A percentile compares a stretch with the other conserved stretches of the same genome.
phyloP scores from a whole-genome alignment of 2,797 vertebrate genomes.

The Epinephelus awoara region DNA sequence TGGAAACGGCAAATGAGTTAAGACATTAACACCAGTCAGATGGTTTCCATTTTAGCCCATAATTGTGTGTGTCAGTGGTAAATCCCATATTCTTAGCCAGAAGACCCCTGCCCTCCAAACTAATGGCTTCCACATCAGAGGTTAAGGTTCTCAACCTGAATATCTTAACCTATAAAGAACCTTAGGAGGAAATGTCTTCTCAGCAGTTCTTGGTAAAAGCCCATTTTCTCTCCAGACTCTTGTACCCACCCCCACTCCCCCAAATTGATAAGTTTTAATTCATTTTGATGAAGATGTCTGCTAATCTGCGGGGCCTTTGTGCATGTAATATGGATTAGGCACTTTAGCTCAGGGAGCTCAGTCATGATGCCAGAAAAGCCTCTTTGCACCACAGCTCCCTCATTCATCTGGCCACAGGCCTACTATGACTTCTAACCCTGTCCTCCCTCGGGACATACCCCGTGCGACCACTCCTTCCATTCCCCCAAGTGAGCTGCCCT shows the following conservation, averaged over 20 bases:
- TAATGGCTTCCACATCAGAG: conserved; percentile 81
- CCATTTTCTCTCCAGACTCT: conserved; percentile 59
- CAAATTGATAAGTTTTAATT: conserved; percentile 77
- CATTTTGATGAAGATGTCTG: conserved; percentile 79
- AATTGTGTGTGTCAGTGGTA: conserved; percentile 69
- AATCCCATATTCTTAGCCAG: conserved; percentile 76
- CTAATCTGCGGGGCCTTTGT: conserved; percentile 81
- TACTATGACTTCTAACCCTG: conserved; percentile 79
- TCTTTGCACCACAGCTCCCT: conserved; percentile 76
- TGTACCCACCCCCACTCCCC: conserved; percentile 7
- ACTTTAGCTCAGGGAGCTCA: conserved; percentile 81
- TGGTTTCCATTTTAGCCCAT: conserved; percentile 80
- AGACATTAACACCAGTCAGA: conserved; percentile 78
- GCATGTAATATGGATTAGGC: conserved; percentile 85
- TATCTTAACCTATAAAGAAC: conserved; percentile 79
- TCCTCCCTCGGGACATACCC: conserved; percentile 68
- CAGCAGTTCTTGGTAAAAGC: conserved; percentile 72
- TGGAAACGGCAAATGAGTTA: conserved; percentile 72
- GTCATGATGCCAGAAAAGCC: conserved; percentile 82
- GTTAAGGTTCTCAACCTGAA: conserved; percentile 76
- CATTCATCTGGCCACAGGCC: conserved; percentile 82
- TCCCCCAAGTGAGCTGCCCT: conserved; percentile 67
- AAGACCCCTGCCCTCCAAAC: conserved; percentile 73
- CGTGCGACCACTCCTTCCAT: conserved; percentile 64
- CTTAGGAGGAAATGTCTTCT: conserved; percentile 67